These are phyloP conservation scores for Tipula helvola DNA, from an alignment of 2,888 invertebrate species.

Conservation along the genomic window DNA sequence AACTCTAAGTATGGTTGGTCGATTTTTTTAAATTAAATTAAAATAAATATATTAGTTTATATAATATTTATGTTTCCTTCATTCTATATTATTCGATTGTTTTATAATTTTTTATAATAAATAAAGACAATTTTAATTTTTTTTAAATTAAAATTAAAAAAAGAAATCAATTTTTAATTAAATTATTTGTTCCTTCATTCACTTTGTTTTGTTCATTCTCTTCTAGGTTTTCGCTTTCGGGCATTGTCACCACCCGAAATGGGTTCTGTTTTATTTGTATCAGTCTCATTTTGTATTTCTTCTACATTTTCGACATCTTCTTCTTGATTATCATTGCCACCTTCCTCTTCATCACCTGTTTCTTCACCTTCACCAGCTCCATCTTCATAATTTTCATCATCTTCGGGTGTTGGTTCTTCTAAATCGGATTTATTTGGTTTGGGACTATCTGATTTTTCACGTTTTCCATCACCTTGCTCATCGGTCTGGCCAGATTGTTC, in stretches of 20 bases:
- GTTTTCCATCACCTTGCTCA: constrained; percentile 17
- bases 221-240: constrained; percentile 18
- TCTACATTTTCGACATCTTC: constrained; percentile 12
- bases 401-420: constrained; percentile 22
- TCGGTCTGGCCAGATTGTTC: constrained; percentile 12
- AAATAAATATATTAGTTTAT: not conserved
- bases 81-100: not conserved
- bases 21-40: not conserved
- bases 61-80: not conserved
- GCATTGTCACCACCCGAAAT: constrained; percentile 12
- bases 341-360: constrained; percentile 18
- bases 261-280: not conserved
- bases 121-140: not conserved
- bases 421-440: constrained; percentile 35
- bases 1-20: not conserved
- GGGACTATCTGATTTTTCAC: constrained; percentile 24
- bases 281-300: not conserved
- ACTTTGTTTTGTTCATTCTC: constrained; percentile 15
- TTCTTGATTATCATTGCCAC: not conserved
- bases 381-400: constrained; percentile 18
- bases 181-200: not conserved
- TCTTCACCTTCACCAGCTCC: constrained; percentile 5
- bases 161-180: not conserved
- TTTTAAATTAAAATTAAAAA: not conserved
- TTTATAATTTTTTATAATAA: not conserved